These are phyloP conservation scores for Tyria jacobaeae DNA, from an alignment of 2,888 invertebrate species.

Conservation along the genomic window DNA sequence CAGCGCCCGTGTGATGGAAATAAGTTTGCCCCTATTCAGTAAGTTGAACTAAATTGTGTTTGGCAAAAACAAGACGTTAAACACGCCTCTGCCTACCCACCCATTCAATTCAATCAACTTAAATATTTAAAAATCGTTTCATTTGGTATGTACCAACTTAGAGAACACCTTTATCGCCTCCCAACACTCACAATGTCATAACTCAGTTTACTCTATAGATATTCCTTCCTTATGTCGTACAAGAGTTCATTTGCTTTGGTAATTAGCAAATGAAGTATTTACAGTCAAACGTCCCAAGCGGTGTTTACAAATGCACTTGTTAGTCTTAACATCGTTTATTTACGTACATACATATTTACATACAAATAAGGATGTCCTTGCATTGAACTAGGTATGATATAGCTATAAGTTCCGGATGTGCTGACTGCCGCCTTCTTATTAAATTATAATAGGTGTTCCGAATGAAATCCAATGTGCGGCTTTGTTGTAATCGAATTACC, in stretches of 20 bases:
- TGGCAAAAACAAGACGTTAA: too few relatives aligned
- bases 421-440: slow-evolving; percentile 1
- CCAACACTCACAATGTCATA: too few relatives aligned
- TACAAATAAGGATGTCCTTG: slow-evolving; percentile 5
- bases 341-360: background rate
- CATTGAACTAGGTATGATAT: background rate
- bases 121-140: too few relatives aligned
- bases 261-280: slow-evolving; percentile 13
- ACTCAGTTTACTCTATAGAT: background rate
- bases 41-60: too few relatives aligned
- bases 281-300: background rate
- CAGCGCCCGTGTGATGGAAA: too few relatives aligned
- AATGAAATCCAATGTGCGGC: background rate
- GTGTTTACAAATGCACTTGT: slow-evolving; percentile 10
- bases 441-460: slow-evolving; percentile 4
- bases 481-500: slow-evolving; percentile 4
- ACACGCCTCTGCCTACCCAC: too few relatives aligned
- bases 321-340: background rate
- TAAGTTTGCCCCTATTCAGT: too few relatives aligned
- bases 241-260: slow-evolving; percentile 19
- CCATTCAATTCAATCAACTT: too few relatives aligned
- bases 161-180: background rate
- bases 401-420: background rate
- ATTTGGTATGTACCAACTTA: too few relatives aligned
- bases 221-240: background rate